Percentiles rank a stretch among this genome's conserved stretches.
Evolutionary conservation across 2,888 invertebrate genomes (phyloP).

Genomic region (Ceriagrion tenellum): DNA sequence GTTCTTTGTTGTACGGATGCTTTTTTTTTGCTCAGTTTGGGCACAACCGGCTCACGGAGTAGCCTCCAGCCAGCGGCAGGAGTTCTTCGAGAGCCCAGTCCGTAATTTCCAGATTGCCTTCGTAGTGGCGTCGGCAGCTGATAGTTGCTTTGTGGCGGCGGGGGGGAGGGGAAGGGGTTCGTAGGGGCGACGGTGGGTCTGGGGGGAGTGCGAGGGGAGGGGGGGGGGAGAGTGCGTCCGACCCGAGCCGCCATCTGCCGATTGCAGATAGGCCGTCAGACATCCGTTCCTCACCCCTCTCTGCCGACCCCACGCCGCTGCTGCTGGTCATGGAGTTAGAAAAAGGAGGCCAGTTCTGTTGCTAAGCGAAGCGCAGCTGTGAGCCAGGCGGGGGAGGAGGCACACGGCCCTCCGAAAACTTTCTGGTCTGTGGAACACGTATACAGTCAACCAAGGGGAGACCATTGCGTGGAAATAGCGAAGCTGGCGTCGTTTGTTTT

Average conservation of each 20-base stretch:
- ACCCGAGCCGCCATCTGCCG: slow-evolving; percentile 55
- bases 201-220: background rate
- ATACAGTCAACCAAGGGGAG: background rate
- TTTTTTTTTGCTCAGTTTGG: background rate
- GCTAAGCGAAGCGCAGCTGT: slow-evolving; percentile 59
- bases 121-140: slow-evolving; percentile 30
- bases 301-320: background rate
- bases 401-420: background rate
- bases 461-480: background rate
- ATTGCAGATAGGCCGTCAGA: slow-evolving; percentile 60
- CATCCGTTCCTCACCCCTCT: slow-evolving; percentile 41
- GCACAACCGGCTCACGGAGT: background rate
- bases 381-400: background rate
- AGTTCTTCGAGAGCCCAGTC: background rate
- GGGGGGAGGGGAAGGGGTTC: background rate
- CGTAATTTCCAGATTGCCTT: slow-evolving; percentile 16
- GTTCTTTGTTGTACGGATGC: background rate
- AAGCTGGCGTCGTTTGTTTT: background rate
- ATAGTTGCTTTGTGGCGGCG: background rate
- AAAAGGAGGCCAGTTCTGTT: slow-evolving; percentile 61
- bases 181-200: too few species aligned
- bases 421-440: slow-evolving; percentile 18
- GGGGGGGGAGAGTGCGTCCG: background rate
- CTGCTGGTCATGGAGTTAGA: slow-evolving; percentile 22
- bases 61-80: background rate